Percentiles rank a stretch among this genome's conserved stretches.
Conservation (phyloP, 2,113 vertebrate genomes). For the Castor canadensis region DNA sequence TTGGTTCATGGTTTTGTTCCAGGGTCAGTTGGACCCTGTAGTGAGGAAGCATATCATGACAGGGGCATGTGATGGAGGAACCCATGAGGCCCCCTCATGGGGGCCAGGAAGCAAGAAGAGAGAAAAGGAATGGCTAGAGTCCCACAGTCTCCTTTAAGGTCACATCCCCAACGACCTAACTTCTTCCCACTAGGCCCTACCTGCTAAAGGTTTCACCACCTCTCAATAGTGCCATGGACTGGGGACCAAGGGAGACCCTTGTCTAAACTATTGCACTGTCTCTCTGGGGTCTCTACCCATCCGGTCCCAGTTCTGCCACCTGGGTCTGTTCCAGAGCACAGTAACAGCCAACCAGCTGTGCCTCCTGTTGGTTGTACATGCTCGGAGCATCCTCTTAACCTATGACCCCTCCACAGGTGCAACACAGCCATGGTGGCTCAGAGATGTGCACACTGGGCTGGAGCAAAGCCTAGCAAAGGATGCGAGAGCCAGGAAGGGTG, state of each 20-base stretch:
- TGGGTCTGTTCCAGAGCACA: not conserved
- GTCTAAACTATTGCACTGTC: not conserved
- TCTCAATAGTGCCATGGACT: not conserved
- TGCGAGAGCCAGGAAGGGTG: not conserved
- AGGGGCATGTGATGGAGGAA: not conserved
- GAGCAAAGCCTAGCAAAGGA: not conserved
- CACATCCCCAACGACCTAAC: not conserved
- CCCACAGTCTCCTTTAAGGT: not conserved
- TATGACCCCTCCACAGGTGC: not conserved
- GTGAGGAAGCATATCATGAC: not conserved
- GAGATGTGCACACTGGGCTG: not conserved
- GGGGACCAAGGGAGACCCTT: not conserved
- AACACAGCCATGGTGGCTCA: not conserved
- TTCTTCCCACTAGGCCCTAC: not conserved
- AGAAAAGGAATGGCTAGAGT: not conserved
- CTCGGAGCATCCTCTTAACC: not conserved
- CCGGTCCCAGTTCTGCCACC: not conserved
- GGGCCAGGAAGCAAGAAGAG: not conserved
- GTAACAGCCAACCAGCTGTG: not conserved
- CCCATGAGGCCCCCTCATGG: not conserved
- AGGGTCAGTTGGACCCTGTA: not conserved
- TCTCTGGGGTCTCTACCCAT: not conserved
- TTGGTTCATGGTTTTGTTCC: not conserved
- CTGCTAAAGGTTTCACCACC: not conserved
- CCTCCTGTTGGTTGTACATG: fast-evolving